These are phyloP conservation scores for Galaxias olidus DNA, from an alignment of 2,797 vertebrate genomes.

Conservation along the genomic window DNA sequence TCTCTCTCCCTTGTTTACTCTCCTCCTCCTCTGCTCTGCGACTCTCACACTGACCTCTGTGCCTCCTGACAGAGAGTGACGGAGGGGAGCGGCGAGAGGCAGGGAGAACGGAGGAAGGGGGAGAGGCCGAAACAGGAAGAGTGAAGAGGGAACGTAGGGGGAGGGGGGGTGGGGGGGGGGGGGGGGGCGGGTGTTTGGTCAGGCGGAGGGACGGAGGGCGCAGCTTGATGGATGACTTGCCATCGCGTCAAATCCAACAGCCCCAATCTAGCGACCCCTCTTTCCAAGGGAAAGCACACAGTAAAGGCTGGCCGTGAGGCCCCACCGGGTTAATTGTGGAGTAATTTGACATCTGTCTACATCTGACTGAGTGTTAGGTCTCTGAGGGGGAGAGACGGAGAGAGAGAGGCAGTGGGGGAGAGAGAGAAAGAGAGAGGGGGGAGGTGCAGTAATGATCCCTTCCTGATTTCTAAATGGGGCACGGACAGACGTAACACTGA, in stretches of 20 bases:
- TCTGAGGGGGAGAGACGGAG: constrained; percentile 21
- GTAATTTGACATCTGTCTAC: constrained; percentile 75
- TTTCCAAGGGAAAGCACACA: constrained; percentile 57
- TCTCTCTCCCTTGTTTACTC: constrained; percentile 80
- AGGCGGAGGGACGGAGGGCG: constrained; percentile 25
- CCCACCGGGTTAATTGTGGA: constrained; percentile 68
- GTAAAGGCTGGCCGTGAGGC: constrained; percentile 56
- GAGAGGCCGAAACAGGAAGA: constrained; percentile 37
- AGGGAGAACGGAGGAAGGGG: constrained; percentile 18
- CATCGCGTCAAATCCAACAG: constrained; percentile 68
- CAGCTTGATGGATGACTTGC: constrained; percentile 71
- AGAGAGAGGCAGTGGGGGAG: constrained; percentile 40
- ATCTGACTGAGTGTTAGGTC: constrained; percentile 67
- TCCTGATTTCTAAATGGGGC: constrained; percentile 71
- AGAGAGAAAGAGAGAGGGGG: constrained; percentile 8
- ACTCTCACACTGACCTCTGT: constrained; percentile 72
- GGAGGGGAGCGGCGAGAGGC: constrained; percentile 50
- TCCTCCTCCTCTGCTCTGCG: constrained; percentile 72
- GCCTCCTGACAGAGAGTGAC: constrained; percentile 70
- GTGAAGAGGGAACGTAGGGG: not conserved
- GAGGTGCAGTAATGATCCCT: constrained; percentile 59
- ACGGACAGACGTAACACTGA: constrained; percentile 44
- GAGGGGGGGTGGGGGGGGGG: constrained; percentile 17
- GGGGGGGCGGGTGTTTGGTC: not conserved
- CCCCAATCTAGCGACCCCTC: constrained; percentile 49